phyloP scores from a whole-genome alignment of 53 echinoderm and acorn worm species.

The Apostichopus leukothele region DNA sequence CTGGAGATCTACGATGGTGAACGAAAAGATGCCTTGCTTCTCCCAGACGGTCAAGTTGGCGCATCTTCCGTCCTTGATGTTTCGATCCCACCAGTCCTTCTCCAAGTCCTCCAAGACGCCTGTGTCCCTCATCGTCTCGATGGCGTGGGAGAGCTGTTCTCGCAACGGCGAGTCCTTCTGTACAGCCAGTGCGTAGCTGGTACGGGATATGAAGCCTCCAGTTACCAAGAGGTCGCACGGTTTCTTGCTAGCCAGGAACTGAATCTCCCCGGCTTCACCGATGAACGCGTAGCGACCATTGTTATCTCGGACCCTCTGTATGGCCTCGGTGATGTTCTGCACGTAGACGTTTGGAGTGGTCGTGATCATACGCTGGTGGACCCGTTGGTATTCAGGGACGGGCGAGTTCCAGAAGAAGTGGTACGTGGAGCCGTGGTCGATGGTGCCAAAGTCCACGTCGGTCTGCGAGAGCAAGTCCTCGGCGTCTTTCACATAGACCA shows the following conservation, averaged over 20 bases:
- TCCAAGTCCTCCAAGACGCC: conserved; percentile 89
- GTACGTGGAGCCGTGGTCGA: conserved; percentile 86
- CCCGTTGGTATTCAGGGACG: conserved; percentile 86
- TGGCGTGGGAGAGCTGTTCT: conserved; percentile 83
- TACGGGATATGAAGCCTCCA: conserved; percentile 80
- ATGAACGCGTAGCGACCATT: conserved; percentile 90
- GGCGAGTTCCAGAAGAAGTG: conserved; percentile 86
- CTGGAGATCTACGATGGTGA: conserved; percentile 83
- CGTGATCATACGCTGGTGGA: conserved; percentile 86
- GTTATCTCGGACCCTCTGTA: conserved; percentile 66
- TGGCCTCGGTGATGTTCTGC: conserved; percentile 55
- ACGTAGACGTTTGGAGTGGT: conserved; percentile 73
- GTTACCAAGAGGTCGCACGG: conserved; percentile 84
- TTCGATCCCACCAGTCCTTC: conserved; percentile 94
- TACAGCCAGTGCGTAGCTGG: conserved; percentile 88
- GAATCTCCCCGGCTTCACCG: conserved; percentile 81
- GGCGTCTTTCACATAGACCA: conserved; percentile 65
- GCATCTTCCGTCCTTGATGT: conserved; percentile 55
- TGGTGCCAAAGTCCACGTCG: conserved; percentile 80
- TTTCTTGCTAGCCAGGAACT: conserved; percentile 74
- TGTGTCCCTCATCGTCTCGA: conserved; percentile 88
- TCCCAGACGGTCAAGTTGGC: conserved; percentile 89
- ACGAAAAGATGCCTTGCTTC: conserved; percentile 83
- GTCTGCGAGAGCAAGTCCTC: conserved; percentile 78
- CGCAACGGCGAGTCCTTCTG: conserved; percentile 79